Percentiles rank a stretch among this genome's conserved stretches.
phyloP scores from a whole-genome alignment of 2,888 invertebrate genomes.

The Cantharis flavilabris region DNA sequence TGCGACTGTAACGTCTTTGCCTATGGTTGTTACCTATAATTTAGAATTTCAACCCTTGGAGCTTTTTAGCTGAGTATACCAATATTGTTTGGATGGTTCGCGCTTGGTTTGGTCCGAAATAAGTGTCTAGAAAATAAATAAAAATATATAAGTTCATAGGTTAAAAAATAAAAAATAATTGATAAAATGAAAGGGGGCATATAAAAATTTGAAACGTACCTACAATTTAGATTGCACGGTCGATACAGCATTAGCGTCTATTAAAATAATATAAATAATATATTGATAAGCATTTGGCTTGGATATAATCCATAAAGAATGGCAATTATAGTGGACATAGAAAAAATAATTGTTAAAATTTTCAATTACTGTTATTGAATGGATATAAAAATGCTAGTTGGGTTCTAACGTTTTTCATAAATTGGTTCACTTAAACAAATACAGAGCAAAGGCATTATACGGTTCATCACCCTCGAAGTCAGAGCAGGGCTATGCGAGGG shows the following conservation, averaged over 20 bases:
- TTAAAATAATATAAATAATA: not conserved
- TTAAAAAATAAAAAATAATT: not conserved
- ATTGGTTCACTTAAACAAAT: conserved; percentile 26
- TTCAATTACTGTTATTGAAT: not conserved
- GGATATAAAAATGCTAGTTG: conserved; percentile 3
- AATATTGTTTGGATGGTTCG: not conserved
- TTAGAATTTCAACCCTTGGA: not conserved
- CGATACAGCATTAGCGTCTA: not conserved
- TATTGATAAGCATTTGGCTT: not conserved
- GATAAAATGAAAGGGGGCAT: not conserved
- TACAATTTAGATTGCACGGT: not conserved
- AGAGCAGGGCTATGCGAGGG: conserved; percentile 28
- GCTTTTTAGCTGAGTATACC: not conserved
- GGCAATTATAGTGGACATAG: not conserved
- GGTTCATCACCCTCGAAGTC: conserved; percentile 30
- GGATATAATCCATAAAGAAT: not conserved
- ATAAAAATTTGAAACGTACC: not conserved
- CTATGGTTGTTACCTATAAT: too few species aligned
- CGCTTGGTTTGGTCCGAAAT: not conserved
- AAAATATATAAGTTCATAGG: not conserved
- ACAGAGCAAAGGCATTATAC: conserved; percentile 26
- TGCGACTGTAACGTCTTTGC: too few species aligned
- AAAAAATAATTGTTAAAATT: not conserved
- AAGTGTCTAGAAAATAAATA: too few species aligned
- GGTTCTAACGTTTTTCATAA: conserved; percentile 17